Base-by-base conservation (phyloP, 2,888 invertebrate species). In the Alentia gelatinosa region DNA sequence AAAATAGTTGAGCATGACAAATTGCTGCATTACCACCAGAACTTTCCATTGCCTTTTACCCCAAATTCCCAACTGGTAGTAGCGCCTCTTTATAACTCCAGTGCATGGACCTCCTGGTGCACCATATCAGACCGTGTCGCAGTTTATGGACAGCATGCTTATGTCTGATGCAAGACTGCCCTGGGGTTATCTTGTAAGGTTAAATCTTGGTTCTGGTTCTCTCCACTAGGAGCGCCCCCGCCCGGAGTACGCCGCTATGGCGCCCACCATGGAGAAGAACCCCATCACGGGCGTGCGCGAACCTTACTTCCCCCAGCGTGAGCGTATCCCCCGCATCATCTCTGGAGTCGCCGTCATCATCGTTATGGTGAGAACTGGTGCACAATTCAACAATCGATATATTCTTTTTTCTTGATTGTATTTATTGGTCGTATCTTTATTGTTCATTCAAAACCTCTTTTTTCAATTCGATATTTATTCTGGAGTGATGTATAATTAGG, bases 261-360 rank as follows among this genome's bases (percentile, higher is more conserved):
- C 97, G 5, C 96, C 96, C 15, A 95, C 95, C 79, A 95, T 96
- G 90, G 96, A 96, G 93, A 96, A 96, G 92, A 97, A 97, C 93
- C 97, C 97, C 0, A 96, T 97, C 63, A 97, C 97, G 0, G 97
- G 97, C 1, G 95, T 97, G 12, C 95, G 96, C 90, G 97, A 97
- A 93, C 97, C 97, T 0, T 95, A 96, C 91, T 97, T 97, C 93
- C 97, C 97, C 0, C 95, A 95, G 50, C 94, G 95, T 19, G 95
- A 96, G 68, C 94, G 97, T 84, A 93, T 96, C 39, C 96, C 96
- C 91, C 94, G 97, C 91, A 96, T 97, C 63, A 95, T 96, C 15
- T 96, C 97, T 39, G 97, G 97, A 4, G 96, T 97, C 90, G 97
- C 96, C 35, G 96, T 96, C 79, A 96, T 97, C 92, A 95, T 97